Evolutionary conservation across 2,888 invertebrate species (phyloP), one percentile per base, ranked within the genome.

Genomic region (Odontocerum albicorne): DNA sequence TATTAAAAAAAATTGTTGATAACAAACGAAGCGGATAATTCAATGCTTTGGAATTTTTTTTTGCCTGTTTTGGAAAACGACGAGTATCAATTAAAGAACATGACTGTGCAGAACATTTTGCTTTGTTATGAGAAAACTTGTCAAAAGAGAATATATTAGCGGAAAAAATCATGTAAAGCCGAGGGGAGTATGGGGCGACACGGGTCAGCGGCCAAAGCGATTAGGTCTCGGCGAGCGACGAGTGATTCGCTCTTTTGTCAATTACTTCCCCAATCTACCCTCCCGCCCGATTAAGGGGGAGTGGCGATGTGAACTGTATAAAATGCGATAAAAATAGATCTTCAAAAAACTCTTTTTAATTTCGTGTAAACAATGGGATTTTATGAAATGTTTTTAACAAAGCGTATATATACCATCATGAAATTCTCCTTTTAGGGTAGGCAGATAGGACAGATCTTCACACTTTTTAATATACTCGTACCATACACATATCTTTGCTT

Each of bases 221-320:
- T 54, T 54, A 54, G 38, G 19, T 22, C 15, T 27, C 52, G 31
- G 21, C 13, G 35, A 21, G 27, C 20, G 19, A 21, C 10, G 21
- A 38, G 35, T 40, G 40, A 38, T 44, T 43, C 36, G 36, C 55
- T 43, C 54, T 55, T 53, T 49, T 43, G 55, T 55, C 55, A 55
- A 55, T 55, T 55, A 55, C 20, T 38, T 12, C 13, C 27, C 31
- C 49, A 27, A 7, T 27, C 27, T 27, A n/a, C n/a, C n/a, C n/a
- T n/a, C 27, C 10, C 10, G 27, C 10, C 27, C 6, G 6, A 10
- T 27, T 4, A 27, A 7, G 10, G 27, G 27, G 27, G 27, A 27
- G 27, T n/a, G n/a, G n/a, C n/a, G n/a, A n/a, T n/a, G n/a, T n/a
- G 27, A 27, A 27, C 27, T 27, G 10, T 27, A 27, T n/a, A 27